Percentiles rank a stretch among this genome's conserved stretches.
These are phyloP conservation scores for Esox niger DNA, from an alignment of 2,113 vertebrate species.

Conservation along the genomic window DNA sequence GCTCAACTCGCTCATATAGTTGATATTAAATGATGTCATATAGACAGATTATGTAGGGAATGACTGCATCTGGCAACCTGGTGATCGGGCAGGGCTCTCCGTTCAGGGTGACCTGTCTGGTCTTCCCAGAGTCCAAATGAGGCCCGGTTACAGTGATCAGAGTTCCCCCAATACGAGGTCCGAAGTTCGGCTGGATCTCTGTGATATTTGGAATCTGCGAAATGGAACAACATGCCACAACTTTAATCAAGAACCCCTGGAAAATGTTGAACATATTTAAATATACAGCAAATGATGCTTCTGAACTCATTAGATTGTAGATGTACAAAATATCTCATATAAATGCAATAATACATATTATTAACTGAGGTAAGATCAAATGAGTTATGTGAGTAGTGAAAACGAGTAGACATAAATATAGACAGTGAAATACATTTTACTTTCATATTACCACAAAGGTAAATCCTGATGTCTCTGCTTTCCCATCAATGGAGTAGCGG, in stretches of 20 bases:
- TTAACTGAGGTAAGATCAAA: background rate
- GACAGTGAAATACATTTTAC: background rate
- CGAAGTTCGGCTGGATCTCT: slow-evolving; percentile 80
- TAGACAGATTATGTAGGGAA: background rate
- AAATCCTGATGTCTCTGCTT: slow-evolving; percentile 75
- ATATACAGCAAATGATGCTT: background rate
- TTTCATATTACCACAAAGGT: slow-evolving; percentile 79
- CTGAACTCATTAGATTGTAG: background rate
- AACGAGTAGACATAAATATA: background rate
- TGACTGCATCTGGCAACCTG: slow-evolving; percentile 50
- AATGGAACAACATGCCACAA: background rate
- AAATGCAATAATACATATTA: background rate
- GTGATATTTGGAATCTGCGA: slow-evolving; percentile 80
- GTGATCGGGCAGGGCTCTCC: slow-evolving; percentile 75
- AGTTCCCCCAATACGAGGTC: slow-evolving; percentile 85
- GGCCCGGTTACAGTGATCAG: slow-evolving; percentile 78
- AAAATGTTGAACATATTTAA: background rate
- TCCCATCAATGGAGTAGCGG: slow-evolving; percentile 76
- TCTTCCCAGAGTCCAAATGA: slow-evolving; percentile 77
- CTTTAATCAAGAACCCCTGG: background rate
- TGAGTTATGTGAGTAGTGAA: no score
- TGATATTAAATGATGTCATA: background rate
- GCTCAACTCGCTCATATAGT: background rate
- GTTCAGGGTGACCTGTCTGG: slow-evolving; percentile 78
- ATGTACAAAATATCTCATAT: background rate